phyloP scores from a whole-genome alignment of 92 coral and sea anemone species.

The Porites divaricata region DNA sequence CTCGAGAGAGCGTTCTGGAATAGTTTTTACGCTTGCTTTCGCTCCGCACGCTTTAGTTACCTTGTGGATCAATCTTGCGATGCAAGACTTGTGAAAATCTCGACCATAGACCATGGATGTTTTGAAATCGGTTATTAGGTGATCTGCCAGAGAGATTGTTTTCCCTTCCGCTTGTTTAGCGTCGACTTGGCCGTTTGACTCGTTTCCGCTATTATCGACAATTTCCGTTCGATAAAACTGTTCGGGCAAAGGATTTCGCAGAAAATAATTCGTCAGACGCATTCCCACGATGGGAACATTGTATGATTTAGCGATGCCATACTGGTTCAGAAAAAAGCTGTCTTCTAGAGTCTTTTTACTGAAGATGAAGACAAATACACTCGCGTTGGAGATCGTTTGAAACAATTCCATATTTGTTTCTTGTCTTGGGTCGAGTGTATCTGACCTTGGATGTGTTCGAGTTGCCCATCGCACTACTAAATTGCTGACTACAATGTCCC shows the following conservation, averaged over 20 bases:
- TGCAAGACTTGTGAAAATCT: constrained; percentile 94
- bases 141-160: constrained; percentile 71
- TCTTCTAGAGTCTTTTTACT: constrained; percentile 88
- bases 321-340: constrained; percentile 88
- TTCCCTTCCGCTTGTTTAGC: constrained; percentile 53
- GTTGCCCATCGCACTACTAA: constrained; percentile 58
- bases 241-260: constrained; percentile 95
- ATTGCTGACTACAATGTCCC: constrained; percentile 51
- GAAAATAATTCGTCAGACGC: constrained; percentile 86
- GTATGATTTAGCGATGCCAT: constrained; percentile 92
- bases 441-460: constrained; percentile 77
- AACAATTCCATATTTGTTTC: constrained; percentile 65
- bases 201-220: constrained; percentile 73
- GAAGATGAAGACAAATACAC: constrained; percentile 87
- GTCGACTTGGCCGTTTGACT: constrained; percentile 41
- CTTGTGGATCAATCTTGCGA: constrained; percentile 85
- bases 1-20: constrained; percentile 33
- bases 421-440: constrained; percentile 64
- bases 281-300: constrained; percentile 90
- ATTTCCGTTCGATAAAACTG: constrained; percentile 95
- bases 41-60: constrained; percentile 73
- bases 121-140: constrained; percentile 80
- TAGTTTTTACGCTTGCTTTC: constrained; percentile 66
- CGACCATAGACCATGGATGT: constrained; percentile 92
- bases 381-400: constrained; percentile 76